A percentile compares a stretch with the other conserved stretches of the same genome.
Conservation (phyloP, 2,113 vertebrate species). For the Glaucomys volans region DNA sequence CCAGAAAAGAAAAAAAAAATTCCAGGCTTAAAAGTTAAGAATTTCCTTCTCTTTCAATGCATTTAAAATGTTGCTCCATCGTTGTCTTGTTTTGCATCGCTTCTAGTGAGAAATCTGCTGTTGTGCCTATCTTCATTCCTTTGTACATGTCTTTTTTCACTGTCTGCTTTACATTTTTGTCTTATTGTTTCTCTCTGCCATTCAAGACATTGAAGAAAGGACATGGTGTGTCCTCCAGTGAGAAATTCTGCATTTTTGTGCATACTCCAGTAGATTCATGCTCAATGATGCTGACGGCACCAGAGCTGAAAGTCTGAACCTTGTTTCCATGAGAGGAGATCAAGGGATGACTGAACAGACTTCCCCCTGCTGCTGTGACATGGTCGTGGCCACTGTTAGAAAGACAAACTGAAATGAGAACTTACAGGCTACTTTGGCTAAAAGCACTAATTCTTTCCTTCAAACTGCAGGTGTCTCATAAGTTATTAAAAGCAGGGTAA, state of each 20-base stretch:
- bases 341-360: not conserved
- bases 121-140: not conserved
- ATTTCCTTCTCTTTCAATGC: not conserved
- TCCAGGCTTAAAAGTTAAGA: not conserved
- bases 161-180: not conserved
- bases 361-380: not conserved
- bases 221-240: not conserved
- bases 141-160: not conserved
- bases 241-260: not conserved
- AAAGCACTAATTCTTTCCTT: not conserved
- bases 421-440: not conserved
- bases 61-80: constrained; percentile 6
- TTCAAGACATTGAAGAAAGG: not conserved
- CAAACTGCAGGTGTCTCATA: not conserved
- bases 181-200: not conserved
- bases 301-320: not conserved
- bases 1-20: not conserved
- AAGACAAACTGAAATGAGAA: not conserved
- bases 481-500: not conserved
- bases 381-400: not conserved
- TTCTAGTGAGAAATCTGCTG: constrained; percentile 18
- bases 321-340: not conserved
- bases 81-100: not conserved
- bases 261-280: not conserved
- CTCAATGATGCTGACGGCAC: not conserved